Evolutionary conservation across 2,797 vertebrate species (phyloP), one percentile per base, ranked within the genome.

Genomic region (Pseudomugil tenellus): DNA sequence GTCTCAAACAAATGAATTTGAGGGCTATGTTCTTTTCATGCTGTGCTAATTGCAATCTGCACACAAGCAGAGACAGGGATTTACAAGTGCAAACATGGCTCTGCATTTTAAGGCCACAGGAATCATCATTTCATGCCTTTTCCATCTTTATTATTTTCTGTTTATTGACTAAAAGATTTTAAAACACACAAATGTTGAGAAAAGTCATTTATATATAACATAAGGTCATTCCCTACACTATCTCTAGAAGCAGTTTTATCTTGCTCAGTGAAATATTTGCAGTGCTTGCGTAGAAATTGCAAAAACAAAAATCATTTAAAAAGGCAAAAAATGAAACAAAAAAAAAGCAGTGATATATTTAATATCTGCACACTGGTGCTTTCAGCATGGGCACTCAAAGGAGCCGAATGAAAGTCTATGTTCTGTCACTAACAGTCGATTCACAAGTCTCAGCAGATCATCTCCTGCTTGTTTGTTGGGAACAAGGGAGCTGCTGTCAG

Each of bases 391-490:
- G 70, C 72, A 76, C 49, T 83, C 32, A 61, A 7, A 60, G 26
- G 48, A 26, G 28, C 39, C 54, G n/a, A 67, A 64, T 48, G 29
- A 77, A 66, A 65, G 32, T 29, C 4, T 75, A 66, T 75, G 64
- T 74, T 76, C 41, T 74, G 53, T 72, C 32, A 7, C 74, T 67
- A 54, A 29, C 26, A 31, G 69, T 57, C 13, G 14, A 59, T 58
- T 72, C n/a, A 59, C 64, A 63, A 46, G 56, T 63, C 74, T 76
- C 67, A 14, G 67, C 67, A 51, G 60, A 82, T 82, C 60, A 35
- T 72, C 59, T 66, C 58, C 58, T 46, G 60, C 63, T 67, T 61
- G 63, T 70, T 85, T 75, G 68, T 69, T 57, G 21, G 54, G 49
- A 64, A 76, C 61, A 58, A 64, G 67, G 68, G 60, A 76, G 60